Conservation (phyloP, 1,140 invertebrate species). For the Uloborus diversus region DNA sequence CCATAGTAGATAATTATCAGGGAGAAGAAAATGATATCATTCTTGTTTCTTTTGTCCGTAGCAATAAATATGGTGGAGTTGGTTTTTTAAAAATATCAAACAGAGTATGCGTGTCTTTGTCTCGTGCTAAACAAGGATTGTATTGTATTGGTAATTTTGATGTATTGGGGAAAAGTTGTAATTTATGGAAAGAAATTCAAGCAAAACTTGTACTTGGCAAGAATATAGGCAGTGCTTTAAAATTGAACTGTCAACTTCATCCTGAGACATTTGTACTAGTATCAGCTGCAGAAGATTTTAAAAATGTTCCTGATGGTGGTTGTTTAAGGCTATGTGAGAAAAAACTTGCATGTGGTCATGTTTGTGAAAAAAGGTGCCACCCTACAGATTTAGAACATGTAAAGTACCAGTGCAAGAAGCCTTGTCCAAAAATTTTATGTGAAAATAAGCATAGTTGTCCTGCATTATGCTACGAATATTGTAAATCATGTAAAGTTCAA, state of each 20-base stretch:
- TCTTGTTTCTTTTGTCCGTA: constrained; percentile 82
- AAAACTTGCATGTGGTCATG: constrained; percentile 56
- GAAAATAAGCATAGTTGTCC: neutral
- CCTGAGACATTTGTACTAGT: constrained; percentile 58
- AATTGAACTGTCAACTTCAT: constrained; percentile 67
- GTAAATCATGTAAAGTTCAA: neutral
- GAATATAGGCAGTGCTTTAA: constrained; percentile 61
- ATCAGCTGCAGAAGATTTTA: constrained; percentile 29
- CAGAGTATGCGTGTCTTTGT: constrained; percentile 84
- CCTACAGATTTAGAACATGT: constrained; percentile 41
- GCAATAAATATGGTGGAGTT: constrained; percentile 73
- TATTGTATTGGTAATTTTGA: constrained; percentile 77
- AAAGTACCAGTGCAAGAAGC: neutral
- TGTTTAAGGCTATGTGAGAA: constrained; percentile 34
- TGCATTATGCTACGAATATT: neutral
- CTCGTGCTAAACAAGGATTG: constrained; percentile 78
- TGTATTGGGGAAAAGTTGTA: constrained; percentile 66
- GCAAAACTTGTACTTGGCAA: constrained; percentile 45
- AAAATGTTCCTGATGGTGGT: constrained; percentile 52
- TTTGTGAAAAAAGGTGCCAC: constrained; percentile 56
- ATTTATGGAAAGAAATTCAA: constrained; percentile 66
- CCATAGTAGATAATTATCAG: constrained; percentile 84
- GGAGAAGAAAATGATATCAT: constrained; percentile 88
- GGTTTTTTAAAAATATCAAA: constrained; percentile 82
- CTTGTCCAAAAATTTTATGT: neutral